Evolutionary conservation across 2,113 vertebrate species (phyloP).

Genomic region (Nettapus auritus): DNA sequence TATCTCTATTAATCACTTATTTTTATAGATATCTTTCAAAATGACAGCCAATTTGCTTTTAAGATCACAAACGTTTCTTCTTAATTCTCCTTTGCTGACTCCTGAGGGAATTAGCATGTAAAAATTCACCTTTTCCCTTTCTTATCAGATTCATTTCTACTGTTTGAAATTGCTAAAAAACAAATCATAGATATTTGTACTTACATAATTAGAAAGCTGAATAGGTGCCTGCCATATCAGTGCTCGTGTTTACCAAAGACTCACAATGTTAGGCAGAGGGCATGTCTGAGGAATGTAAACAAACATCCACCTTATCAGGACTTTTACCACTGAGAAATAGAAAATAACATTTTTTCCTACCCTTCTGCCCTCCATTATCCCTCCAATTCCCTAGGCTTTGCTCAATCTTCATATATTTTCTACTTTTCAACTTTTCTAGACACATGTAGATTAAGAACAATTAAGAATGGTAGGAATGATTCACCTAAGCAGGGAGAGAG

Average conservation of each 20-base stretch:
- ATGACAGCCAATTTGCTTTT: neutral
- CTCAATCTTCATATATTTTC: neutral
- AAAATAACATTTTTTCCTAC: neutral
- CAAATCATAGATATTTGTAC: neutral
- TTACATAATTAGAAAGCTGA: constrained; percentile 26
- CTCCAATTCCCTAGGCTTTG: neutral
- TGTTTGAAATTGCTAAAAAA: neutral
- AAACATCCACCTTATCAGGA: constrained; percentile 23
- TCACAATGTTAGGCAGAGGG: constrained; percentile 7
- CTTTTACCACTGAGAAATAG: constrained; percentile 17
- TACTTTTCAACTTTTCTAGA: neutral
- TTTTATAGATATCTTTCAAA: neutral
- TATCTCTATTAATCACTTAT: neutral
- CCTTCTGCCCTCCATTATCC: neutral
- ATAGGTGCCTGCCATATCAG: neutral
- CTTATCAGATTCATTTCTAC: neutral
- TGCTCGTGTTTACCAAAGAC: neutral
- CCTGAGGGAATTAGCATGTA: neutral
- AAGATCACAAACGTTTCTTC: neutral
- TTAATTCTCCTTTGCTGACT: neutral
- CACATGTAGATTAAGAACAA: neutral
- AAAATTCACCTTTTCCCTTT: neutral
- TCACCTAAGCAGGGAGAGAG: neutral
- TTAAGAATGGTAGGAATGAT: neutral
- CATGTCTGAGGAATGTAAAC: constrained; percentile 44